These are phyloP conservation scores for Zaprionus africanus DNA, from an alignment of 1,140 invertebrate genomes.

Conservation along the genomic window DNA sequence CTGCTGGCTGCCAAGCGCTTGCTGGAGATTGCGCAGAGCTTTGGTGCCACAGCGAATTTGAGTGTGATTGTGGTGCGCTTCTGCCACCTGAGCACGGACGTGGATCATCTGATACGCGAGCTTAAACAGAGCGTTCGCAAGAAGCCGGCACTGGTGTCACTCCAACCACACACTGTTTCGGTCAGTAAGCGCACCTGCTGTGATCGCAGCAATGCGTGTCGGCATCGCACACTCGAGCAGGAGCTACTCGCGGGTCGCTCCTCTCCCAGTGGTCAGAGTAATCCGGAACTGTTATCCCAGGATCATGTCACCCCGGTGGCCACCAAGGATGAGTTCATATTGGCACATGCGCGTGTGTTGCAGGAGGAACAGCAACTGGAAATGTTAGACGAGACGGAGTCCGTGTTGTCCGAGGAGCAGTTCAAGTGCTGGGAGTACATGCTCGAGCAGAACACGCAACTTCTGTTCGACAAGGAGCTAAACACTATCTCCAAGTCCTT, in stretches of 20 bases:
- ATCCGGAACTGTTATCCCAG: conserved; percentile 85
- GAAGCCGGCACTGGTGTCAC: conserved; percentile 79
- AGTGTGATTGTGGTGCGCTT: conserved; percentile 91
- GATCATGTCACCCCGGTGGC: conserved; percentile 38
- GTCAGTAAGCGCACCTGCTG: conserved; percentile 87
- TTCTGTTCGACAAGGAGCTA: conserved; percentile 94
- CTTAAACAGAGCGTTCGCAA: conserved; percentile 89
- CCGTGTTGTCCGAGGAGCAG: conserved; percentile 90
- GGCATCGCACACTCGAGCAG: conserved; percentile 84
- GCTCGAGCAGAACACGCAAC: conserved; percentile 95
- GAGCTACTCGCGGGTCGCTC: conserved; percentile 87
- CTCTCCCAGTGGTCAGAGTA: conserved; percentile 93
- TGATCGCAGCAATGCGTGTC: conserved; percentile 87
- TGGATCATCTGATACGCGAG: conserved; percentile 91
- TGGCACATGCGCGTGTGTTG: conserved; percentile 78
- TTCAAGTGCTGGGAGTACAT: conserved; percentile 97
- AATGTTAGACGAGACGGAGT: conserved; percentile 88
- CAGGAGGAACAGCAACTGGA: conserved; percentile 86
- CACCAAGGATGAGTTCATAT: conserved; percentile 68
- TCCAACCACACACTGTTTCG: conserved; percentile 77
- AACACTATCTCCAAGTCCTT: conserved; percentile 91
- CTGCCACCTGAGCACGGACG: conserved; percentile 87
- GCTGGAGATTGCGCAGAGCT: conserved; percentile 92
- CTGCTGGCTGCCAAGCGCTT: conserved; percentile 92
- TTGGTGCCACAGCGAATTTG: conserved; percentile 92